Base-by-base conservation (phyloP, 2,888 invertebrate genomes). In the Saturnia japonica region DNA sequence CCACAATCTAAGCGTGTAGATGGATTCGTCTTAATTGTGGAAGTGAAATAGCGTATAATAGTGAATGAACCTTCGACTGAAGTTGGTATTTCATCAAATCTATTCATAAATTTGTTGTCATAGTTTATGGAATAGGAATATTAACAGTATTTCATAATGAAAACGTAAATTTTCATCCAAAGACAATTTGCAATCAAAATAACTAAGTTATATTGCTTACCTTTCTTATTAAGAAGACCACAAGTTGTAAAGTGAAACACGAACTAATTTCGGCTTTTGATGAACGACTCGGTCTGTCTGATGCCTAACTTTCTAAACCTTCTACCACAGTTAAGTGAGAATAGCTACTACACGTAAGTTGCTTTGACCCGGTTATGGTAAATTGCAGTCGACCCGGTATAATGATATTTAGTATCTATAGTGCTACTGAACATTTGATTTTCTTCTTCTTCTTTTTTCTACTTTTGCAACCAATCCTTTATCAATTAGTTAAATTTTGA, bases 191-290 rank as follows among this genome's bases (percentile, higher is more conserved):
- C 64, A 64, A 64, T 64, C 40, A 64, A 64, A 64, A 40, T 40
- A 64, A 64, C n/a, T n/a, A n/a, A 64, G 16, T 64, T 64, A 64
- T n/a, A n/a, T n/a, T 22, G 64, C 40, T 40, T 64, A 64, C 64
- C 40, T 40, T n/a, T 64, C 64, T 40, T 34, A 64, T 64, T 64
- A 60, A 60, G 40, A 64, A n/a, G 40, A 9, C 40, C 40, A 40
- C 40, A 64, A 64, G n/a, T 64, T 64, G 64, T 40, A n/a, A 64
- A 64, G 40, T 34, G 64, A 64, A 64, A 64, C 64, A 64, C 64
- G n/a, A 64, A 64, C 64, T 64, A 64, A 40, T 64, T 64, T 64
- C 40, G 40, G 19, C 62, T 64, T 64, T 57, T n/a, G 40, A 40
- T 64, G 40, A 64, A 64, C 9, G 22, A 1, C 40, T 40, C 64